Base-by-base conservation (phyloP, 2,113 vertebrate species). In the Nestor notabilis region DNA sequence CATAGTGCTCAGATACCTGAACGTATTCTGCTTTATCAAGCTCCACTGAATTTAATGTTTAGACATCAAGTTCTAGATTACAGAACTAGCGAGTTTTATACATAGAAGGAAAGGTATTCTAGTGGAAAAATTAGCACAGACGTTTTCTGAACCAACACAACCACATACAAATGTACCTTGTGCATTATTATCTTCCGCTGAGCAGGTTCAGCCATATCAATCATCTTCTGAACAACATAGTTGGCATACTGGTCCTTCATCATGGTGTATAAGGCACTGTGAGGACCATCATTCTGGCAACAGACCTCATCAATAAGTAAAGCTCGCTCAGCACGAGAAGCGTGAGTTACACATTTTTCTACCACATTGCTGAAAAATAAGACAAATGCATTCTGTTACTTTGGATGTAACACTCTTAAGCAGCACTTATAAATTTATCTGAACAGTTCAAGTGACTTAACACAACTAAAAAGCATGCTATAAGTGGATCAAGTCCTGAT, bases 231-330 rank as follows among this genome's bases (percentile, higher is more conserved):
- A 89, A 99, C 99, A 17, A 99, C 99, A 1, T 99, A 99, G 96
- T 99, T 99, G 97, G 99, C 99, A 17, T 99, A 99, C 97, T 99
- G 99, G 98, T 99, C 99, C 98, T 99, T 99, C 99, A 99, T 99
- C 99, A 99, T 99, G 98, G 99, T 99, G 98, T 99, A 99, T 98
- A 99, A 98, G 98, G 99, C 99, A 98, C 99, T 99, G 98, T 99
- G 99, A 94, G 99, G 99, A 96, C 99, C 99, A 50, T 99, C 99
- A 46, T 99, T 99, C 98, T 99, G 99, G 97, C 99, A 99, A 98
- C 99, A 99, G 80, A 99, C 99, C 90, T 99, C 99, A 31, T 99
- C 99, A 29, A 99, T 99, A 75, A 99, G 98, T 92, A 99, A 97
- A 49, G 99, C 99, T 94, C 99, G 98, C 98, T 99, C 99, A 8